Base-by-base conservation (phyloP, 2,888 invertebrate genomes). In the Aelia acuminata region DNA sequence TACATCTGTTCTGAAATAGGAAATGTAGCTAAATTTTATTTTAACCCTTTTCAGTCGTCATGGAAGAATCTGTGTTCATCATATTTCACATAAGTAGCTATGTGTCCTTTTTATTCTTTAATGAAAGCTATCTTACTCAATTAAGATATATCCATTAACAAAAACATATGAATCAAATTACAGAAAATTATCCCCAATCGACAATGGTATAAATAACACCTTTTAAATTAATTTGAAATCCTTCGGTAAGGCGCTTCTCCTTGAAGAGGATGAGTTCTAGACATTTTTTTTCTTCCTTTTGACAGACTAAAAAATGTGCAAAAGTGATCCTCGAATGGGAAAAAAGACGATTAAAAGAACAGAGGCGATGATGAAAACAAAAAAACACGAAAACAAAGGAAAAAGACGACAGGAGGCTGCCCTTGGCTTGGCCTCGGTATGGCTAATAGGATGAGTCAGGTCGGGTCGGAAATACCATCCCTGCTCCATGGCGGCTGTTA, bases 381-480 rank as follows among this genome's bases (percentile, higher is more conserved):
- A 75, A 75, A 75, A 75, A 22, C 39, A 75, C 75, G 75, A 75
- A 75, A 75, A 80, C 80, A 80, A 80, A 80, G 80, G 80, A 80
- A 80, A 80, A 80, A 80, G 80, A 43, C 80, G 43, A 47, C 43
- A 31, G 22, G 3, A 22, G 63, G 3, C 63, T 80, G 80, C 43
- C 85, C 85, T 85, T 85, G 50, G 53, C 1, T 18, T 50, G 85
- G 35, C 85, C 85, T 85, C 50, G 85, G 39, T 49, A 53, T 53
- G 49, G 50, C 50, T 85, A 85, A 85, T 85, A 85, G 39, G 53
- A 85, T 85, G 85, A 85, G 39, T 85, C 85, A 85, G 39, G 39
- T 18, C 39, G 43, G n/a, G 80, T 80, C 80, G 80, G 80, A 80
- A 80, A 80, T 80, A 80, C 80, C 80, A 80, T 43, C 43, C 22